These are phyloP conservation scores for Geococcyx californianus DNA, from an alignment of 2,113 vertebrate genomes.

Conservation along the genomic window DNA sequence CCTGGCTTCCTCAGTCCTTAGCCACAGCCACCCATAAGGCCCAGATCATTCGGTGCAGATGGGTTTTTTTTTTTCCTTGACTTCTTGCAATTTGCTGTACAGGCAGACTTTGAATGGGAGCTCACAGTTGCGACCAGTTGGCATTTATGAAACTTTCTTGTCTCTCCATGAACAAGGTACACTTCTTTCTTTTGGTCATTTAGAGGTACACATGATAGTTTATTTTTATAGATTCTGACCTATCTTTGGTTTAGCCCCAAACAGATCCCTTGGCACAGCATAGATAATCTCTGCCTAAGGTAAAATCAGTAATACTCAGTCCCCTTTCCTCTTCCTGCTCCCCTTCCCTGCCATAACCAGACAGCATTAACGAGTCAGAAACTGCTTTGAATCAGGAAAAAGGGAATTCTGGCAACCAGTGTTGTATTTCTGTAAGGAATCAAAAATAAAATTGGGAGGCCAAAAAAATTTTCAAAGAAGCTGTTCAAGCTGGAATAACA, in stretches of 20 bases:
- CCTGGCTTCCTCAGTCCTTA: neutral
- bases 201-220: neutral
- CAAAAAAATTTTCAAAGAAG: neutral
- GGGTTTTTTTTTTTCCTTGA: neutral
- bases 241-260: neutral
- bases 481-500: neutral
- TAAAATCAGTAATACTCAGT: neutral
- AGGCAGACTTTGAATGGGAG: neutral
- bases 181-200: neutral
- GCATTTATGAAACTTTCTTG: neutral
- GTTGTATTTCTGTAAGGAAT: conserved; percentile 17
- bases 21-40: neutral
- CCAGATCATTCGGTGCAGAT: neutral
- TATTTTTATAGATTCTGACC: neutral
- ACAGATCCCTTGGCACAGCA: neutral
- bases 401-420: neutral
- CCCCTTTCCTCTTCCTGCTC: neutral
- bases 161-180: neutral
- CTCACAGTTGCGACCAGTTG: neutral
- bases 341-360: neutral
- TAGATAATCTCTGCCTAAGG: neutral
- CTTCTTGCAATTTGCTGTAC: neutral
- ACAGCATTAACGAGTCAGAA: neutral
- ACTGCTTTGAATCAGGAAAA: neutral
- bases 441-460: neutral